Conservation (phyloP, 1,140 invertebrate species). For the Philaenus spumarius region DNA sequence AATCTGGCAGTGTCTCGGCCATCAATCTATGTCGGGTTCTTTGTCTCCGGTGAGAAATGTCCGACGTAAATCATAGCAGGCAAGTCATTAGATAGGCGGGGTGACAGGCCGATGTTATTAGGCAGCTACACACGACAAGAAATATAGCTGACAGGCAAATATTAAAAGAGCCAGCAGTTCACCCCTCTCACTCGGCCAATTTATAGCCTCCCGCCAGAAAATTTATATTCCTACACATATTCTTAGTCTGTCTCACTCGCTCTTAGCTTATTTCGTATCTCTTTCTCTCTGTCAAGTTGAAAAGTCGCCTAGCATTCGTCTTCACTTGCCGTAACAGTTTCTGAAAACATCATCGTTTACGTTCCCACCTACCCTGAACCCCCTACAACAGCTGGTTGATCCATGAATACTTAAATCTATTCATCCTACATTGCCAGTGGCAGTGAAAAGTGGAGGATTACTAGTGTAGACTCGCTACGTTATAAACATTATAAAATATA, state of each 20-base stretch:
- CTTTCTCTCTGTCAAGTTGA: constrained; percentile 1
- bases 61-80: constrained; percentile 16
- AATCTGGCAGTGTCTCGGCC: constrained; percentile 14
- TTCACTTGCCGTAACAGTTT: neutral
- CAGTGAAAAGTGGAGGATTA: too few species aligned
- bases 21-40: constrained; percentile 4
- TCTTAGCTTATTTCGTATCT: neutral
- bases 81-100: constrained; percentile 22
- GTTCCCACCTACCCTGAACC: too few species aligned
- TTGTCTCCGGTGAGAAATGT: constrained; percentile 18
- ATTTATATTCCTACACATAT: constrained; percentile 20
- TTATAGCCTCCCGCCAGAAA: constrained; percentile 18
- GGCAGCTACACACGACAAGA: constrained; percentile 20
- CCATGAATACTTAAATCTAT: too few species aligned
- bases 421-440: too few species aligned
- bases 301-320: constrained; percentile 1
- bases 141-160: constrained; percentile 22
- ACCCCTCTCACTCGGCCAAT: constrained; percentile 13
- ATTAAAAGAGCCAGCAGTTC: constrained; percentile 15
- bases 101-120: constrained; percentile 19
- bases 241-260: neutral
- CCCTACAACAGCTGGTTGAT: too few species aligned
- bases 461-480: too few species aligned
- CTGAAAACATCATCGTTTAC: too few species aligned
- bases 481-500: too few species aligned